Base-by-base conservation (phyloP, 2,113 vertebrate species). In the Riparia riparia region DNA sequence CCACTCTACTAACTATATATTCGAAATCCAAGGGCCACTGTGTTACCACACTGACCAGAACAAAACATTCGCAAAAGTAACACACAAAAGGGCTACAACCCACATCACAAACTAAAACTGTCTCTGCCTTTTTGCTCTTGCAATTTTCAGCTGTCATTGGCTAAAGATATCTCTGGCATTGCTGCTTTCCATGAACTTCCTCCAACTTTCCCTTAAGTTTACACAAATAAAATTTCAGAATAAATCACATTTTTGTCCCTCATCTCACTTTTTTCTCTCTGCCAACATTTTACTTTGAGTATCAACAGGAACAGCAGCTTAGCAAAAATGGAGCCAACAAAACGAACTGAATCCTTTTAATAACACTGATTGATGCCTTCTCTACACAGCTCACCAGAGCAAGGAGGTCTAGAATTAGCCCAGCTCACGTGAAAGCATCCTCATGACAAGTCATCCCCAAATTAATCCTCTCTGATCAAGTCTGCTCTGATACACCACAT, bases 71-170 rank as follows among this genome's bases (percentile, higher is more conserved):
- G 49, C 87, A 90, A 81, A 92, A 95, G 90, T 63, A 93, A 93
- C 83, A 90, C 68, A 71, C 64, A 78, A 71, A 90, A 94, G 76
- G 64, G 58, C 77, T 58, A 89, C 64, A 89, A 84, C 60, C 95
- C 96, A 95, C 96, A 97, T 95, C 94, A 96, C 61, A 93, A 93
- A 83, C 71, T 92, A 69, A 50, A 68, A 95, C 72, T 14, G 57
- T 49, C 84, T 90, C 70, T 83, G 90, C 54, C 68, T 86, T 83
- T 78, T 54, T 81, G 56, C 63, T 92, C 92, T 81, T 93, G 68
- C 89, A 92, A 68, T 92, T 95, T 90, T 80, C 93, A 93, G 86
- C 71, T 92, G 68, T 73, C 86, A 70, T 2, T 92, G 86, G 56
- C 86, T 93, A 83, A 93, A 95, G 93, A 95, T 86, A 90, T 61